phyloP scores from a whole-genome alignment of 2,113 vertebrate genomes.

The Grammomys dolichurus region DNA sequence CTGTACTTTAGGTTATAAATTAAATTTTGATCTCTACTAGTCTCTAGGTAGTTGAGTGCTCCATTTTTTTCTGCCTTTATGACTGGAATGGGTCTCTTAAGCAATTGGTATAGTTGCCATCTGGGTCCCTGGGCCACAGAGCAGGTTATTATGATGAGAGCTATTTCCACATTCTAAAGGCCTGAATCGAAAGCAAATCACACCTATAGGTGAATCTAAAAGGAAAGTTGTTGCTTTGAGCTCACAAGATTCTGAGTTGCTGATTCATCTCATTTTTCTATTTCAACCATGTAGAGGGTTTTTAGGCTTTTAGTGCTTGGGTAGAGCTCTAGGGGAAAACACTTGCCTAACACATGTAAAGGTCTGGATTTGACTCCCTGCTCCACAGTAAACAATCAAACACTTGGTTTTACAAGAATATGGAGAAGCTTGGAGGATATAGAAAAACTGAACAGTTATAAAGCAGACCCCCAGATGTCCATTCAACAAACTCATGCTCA shows the following conservation, averaged over 20 bases:
- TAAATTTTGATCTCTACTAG: constrained; percentile 33
- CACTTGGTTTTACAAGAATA: background rate
- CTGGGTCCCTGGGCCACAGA: background rate
- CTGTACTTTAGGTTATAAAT: constrained; percentile 39
- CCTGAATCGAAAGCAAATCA: background rate
- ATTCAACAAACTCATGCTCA: background rate
- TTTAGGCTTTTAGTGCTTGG: accelerated
- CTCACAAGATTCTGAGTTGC: background rate
- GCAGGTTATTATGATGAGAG: background rate
- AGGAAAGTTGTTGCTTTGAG: background rate
- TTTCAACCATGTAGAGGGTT: background rate
- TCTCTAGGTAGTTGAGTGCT: background rate
- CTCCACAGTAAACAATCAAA: background rate
- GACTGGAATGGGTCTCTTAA: constrained; percentile 24
- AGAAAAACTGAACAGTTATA: background rate
- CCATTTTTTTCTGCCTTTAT: constrained; percentile 28
- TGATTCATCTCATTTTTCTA: background rate
- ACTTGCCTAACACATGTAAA: background rate
- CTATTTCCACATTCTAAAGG: background rate
- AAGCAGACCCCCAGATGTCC: background rate
- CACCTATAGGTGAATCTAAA: background rate
- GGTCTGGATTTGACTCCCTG: background rate
- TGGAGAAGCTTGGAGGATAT: background rate
- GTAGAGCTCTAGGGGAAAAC: background rate
- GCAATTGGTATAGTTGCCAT: background rate